Base-by-base conservation (phyloP, 2,797 vertebrate genomes). In the Tenualosa ilisha region DNA sequence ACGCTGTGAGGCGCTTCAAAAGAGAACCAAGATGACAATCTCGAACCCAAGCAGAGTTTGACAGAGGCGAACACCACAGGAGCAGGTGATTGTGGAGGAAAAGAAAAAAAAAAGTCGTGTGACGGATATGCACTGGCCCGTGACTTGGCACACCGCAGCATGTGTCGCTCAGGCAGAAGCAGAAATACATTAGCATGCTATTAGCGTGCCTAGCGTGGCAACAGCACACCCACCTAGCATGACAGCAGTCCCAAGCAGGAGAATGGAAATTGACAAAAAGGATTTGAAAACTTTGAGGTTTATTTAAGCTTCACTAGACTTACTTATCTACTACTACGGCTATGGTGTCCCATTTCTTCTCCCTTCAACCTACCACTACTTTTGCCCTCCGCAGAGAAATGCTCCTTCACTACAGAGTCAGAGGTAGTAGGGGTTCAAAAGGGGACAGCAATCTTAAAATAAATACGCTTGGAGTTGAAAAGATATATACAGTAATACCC, bases 1-100 rank as follows among this genome's bases (percentile, higher is more conserved):
- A 84, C 72, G 49, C 81, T 85, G 83, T 83, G 82, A 86, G 68
- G 15, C 68, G 43, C 68, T 40, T 90, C 82, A 85, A 88, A 88
- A 84, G 72, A 51, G 37, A 51, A 6, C 86, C 54, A 84, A 81
- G 82, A 85, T 82, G 82, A 86, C 85, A 83, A 72, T 56, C 56
- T 79, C 83, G 49, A 86, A 24, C 46, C 75, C 49, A 53, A 83
- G 84, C 31, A 15, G 53, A 20, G 53, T 63, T 75, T 37, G 40
- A 51, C 82, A 79, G 75, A 65, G 63, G 85, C 56, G 81, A 85
- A 83, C 37, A 8, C 54, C 54, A 22, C 17, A 22, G 54, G 54
- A 56, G 54, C 17, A 22, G 54, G 17, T 56, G 54, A 56, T 0
- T 6, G 53, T 3, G 54, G 54, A 20, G 54, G 13, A 12, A 3